A percentile compares a stretch with the other conserved stretches of the same genome.
Evolutionary conservation across 2,113 vertebrate species (phyloP).

Genomic region (Pseudorectes ferrugineus): DNA sequence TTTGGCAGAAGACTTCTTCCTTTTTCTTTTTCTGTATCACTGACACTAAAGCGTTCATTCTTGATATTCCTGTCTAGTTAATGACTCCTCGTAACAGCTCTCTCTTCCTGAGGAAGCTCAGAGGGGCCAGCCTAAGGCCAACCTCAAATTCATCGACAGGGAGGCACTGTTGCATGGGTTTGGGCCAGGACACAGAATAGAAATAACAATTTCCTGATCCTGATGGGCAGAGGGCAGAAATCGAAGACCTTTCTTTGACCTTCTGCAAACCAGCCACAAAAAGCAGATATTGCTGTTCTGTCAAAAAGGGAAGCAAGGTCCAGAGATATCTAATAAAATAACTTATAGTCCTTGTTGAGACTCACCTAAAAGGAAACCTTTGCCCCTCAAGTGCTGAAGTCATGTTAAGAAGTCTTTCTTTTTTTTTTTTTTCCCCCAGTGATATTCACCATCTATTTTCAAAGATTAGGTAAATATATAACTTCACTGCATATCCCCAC

Average conservation of each 20-base stretch:
- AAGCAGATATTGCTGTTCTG: neutral
- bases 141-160: neutral
- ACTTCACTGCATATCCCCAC: neutral
- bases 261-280: neutral
- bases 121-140: neutral
- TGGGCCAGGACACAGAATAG: neutral
- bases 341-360: neutral
- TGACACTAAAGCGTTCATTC: neutral
- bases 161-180: neutral
- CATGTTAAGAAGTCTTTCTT: neutral
- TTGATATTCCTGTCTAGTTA: neutral
- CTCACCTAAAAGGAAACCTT: neutral
- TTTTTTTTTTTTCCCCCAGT: accelerated
- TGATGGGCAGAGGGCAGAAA: neutral
- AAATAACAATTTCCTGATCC: neutral
- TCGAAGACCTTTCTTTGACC: neutral
- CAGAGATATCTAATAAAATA: neutral
- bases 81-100: neutral
- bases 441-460: neutral
- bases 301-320: neutral
- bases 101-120: neutral
- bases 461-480: neutral
- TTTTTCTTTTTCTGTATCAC: neutral
- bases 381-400: neutral
- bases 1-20: neutral